Base-by-base conservation (phyloP, 2,797 vertebrate species). In the Amniataba percoides region DNA sequence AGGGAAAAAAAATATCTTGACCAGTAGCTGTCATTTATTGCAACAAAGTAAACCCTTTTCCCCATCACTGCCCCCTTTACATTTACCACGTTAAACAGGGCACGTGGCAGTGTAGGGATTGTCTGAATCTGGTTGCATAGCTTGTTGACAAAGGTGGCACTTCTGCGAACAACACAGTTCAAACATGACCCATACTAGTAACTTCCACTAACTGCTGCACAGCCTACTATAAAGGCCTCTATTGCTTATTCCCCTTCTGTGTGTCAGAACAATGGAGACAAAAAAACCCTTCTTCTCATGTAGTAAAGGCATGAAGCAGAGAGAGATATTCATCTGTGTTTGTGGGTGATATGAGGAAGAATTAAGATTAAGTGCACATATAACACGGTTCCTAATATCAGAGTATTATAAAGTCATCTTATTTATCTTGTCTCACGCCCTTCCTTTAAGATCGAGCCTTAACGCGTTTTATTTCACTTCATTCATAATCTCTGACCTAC, bases 131-230 rank as follows among this genome's bases (percentile, higher is more conserved):
- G 65, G 52, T 42, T 70, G 70, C 36, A 40, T 5, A 71, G 76
- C 43, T 51, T 58, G 49, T 53, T 53, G 70, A 78, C 65, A 87
- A 82, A 88, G 53, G 82, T 1, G 56, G 23, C 49, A 57, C 70
- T 82, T 27, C 71, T 52, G 36, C 74, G 40, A 81, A 85, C 73
- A 80, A 66, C 63, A 68, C 66, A 69, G 65, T 74, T 68, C 57
- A 77, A 84, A 86, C 81, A 83, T 4, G 13, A 73, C 18, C 65
- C 19, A 21, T 10, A 49, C 81, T 12, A 71, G 89, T 66, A 90
- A 69, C 83, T 83, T 85, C 87, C 84, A 88, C 85, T 3, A 59
- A 49, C 77, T 78, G 63, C 81, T 79, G 40, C 7, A 74, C 61
- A 14, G 49, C n/a, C 59, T 12, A 53, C 40, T 42, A 48, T 60